A percentile compares a stretch with the other conserved stretches of the same genome.
phyloP scores from a whole-genome alignment of 1,140 invertebrate genomes.

The Drosophila gunungcola region DNA sequence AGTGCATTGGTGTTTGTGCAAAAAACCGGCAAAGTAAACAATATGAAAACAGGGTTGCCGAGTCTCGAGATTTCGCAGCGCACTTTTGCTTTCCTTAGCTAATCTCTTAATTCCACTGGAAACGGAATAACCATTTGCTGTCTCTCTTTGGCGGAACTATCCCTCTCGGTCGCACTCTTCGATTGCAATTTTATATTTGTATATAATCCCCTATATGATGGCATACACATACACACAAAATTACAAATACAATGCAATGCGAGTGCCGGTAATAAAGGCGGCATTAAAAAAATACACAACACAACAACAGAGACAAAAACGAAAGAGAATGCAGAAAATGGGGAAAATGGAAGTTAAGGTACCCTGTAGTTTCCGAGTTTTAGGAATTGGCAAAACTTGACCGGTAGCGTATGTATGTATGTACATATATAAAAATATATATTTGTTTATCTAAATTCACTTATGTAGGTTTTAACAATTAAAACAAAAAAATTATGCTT shows the following conservation, averaged over 20 bases:
- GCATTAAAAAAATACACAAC: slow-evolving; percentile 56
- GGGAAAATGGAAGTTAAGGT: background rate
- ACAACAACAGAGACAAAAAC: slow-evolving; percentile 25
- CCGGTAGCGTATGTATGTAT: no score
- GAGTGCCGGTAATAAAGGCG: slow-evolving; percentile 56
- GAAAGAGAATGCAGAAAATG: background rate
- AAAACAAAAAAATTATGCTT: no score
- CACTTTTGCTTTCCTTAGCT: slow-evolving; percentile 44
- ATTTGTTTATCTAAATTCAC: no score
- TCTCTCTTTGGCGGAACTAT: background rate
- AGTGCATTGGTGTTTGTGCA: slow-evolving; percentile 15
- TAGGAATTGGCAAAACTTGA: no score
- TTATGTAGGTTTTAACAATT: no score
- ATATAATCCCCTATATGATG: slow-evolving; percentile 31
- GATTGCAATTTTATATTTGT: slow-evolving; percentile 6
- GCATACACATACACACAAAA: background rate
- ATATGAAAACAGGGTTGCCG: slow-evolving; percentile 33
- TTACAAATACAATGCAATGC: slow-evolving; percentile 39
- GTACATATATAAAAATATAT: no score
- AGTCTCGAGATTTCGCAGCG: background rate
- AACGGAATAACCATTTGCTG: slow-evolving; percentile 16
- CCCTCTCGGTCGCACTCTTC: slow-evolving; percentile 1
- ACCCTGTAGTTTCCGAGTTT: slow-evolving; percentile 14
- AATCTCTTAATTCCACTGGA: slow-evolving; percentile 31
- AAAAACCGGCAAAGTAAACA: slow-evolving; percentile 77